Evolutionary conservation across 1,140 invertebrate species (phyloP).

Genomic region (Bombus superbus): DNA sequence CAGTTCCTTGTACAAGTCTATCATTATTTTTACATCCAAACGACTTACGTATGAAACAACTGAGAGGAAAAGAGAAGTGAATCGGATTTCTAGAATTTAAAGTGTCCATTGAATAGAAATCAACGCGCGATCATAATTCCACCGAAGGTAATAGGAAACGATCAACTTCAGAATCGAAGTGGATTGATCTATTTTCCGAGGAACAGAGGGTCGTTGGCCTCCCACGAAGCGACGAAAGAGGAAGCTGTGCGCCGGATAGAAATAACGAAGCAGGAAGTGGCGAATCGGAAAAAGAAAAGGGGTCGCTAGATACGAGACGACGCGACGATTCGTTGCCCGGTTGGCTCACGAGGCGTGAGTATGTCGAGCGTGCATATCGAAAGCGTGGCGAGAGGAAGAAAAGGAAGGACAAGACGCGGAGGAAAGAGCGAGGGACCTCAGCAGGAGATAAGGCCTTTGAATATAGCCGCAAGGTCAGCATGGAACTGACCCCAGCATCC

Average conservation of each 20-base stretch:
- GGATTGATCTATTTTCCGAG: not conserved
- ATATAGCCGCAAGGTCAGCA: constrained; percentile 79
- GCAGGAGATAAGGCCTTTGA: constrained; percentile 80
- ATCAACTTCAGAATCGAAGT: not conserved
- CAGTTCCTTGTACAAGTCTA: too few relatives aligned
- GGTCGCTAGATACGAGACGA: constrained; percentile 2
- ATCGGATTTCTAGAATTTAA: too few relatives aligned
- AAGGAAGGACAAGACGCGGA: not conserved
- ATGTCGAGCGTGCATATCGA: not conserved
- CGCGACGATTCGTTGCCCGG: not conserved
- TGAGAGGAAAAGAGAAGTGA: too few relatives aligned
- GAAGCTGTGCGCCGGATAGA: not conserved
- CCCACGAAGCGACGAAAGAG: not conserved
- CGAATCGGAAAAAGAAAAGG: constrained; percentile 6
- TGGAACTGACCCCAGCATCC: constrained; percentile 79
- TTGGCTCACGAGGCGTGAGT: not conserved
- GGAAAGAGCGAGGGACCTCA: constrained; percentile 64
- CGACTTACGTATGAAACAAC: too few relatives aligned
- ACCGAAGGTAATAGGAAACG: too few relatives aligned
- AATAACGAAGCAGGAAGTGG: constrained; percentile 45
- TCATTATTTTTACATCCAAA: too few relatives aligned
- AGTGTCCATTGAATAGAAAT: too few relatives aligned
- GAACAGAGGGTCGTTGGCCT: constrained; percentile 6
- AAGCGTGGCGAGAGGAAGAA: not conserved
- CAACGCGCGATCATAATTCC: too few relatives aligned